Evolutionary conservation across 2,888 invertebrate genomes (phyloP), one percentile per base, ranked within the genome.

Genomic region (Amiota communis): DNA sequence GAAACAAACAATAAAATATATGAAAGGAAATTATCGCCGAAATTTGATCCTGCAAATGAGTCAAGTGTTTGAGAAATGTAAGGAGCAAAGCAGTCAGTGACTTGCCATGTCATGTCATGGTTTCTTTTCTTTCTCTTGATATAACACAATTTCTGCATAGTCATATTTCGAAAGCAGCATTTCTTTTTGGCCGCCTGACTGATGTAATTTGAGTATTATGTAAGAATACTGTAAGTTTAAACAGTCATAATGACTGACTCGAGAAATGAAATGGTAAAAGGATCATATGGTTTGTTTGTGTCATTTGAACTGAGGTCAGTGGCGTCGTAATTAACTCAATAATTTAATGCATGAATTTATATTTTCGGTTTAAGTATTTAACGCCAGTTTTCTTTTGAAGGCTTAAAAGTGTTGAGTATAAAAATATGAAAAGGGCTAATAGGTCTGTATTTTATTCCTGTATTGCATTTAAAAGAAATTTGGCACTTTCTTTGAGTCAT

Each of bases 41-140:
- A 84, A 83, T 81, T 70, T 78, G 83, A 83, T 76, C 79, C 83
- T 76, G 75, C 74, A 80, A 80, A 15, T 10, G 23, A 12, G 61
- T 46, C 10, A 36, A 36, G 36, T 36, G 36, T 36, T 36, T 6
- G 6, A 36, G 6, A 36, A 36, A 36, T 0, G 36, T 4, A 36
- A 36, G 8, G 8, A 36, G 36, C 36, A 36, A 6, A 36, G 36
- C 36, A 36, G 36, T 36, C 36, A 36, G 36, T 36, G 36, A 36
- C 36, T 36, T 23, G 23, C 23, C 36, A 36, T 6, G 36, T 6
- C 36, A 36, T 36, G 36, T 59, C 57, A 17, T 20, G 13, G 53
- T 53, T 53, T 53, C 53, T 53, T 20, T 59, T n/a, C 15, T 59
- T 59, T 59, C 57, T 17, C 17, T 17, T 12, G 15, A 53, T 53